Conservation (phyloP, 2,113 vertebrate genomes). For the Pimephales promelas region DNA sequence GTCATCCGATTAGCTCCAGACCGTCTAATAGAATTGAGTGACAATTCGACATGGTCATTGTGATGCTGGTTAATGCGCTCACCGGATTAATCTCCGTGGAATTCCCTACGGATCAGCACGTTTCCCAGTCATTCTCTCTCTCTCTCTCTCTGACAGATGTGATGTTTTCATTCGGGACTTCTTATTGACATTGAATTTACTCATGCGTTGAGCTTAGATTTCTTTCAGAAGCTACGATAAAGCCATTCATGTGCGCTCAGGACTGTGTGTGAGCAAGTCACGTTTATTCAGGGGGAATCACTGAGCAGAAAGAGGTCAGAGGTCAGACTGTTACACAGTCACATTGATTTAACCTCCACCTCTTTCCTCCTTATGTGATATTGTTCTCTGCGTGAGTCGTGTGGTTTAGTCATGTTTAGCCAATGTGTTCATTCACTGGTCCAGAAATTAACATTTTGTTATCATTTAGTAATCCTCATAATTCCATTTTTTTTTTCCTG, state of each 20-base stretch:
- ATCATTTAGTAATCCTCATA: not conserved
- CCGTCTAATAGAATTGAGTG: slow-evolving; percentile 23
- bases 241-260: not conserved
- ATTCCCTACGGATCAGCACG: slow-evolving; percentile 19
- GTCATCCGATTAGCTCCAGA: slow-evolving; percentile 21
- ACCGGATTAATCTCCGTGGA: slow-evolving; percentile 9
- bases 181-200: not conserved
- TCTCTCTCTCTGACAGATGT: not conserved
- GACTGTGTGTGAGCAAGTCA: slow-evolving; percentile 22
- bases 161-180: slow-evolving; percentile 22
- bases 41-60: slow-evolving; percentile 32
- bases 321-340: slow-evolving; percentile 71
- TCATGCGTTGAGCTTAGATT: not conserved
- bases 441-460: not conserved
- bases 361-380: not conserved
- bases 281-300: slow-evolving; percentile 76
- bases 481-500: not conserved
- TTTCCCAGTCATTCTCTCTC: slow-evolving; percentile 7
- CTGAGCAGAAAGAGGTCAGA: slow-evolving; percentile 65
- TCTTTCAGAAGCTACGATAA: not conserved
- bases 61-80: slow-evolving; percentile 1
- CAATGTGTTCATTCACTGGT: not conserved
- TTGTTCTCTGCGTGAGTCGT: not conserved
- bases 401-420: not conserved
- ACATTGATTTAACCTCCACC: slow-evolving; percentile 44